Evolutionary conservation across 1,140 invertebrate genomes (phyloP), one percentile per base, ranked within the genome.

Genomic region (Danaus melanippus): DNA sequence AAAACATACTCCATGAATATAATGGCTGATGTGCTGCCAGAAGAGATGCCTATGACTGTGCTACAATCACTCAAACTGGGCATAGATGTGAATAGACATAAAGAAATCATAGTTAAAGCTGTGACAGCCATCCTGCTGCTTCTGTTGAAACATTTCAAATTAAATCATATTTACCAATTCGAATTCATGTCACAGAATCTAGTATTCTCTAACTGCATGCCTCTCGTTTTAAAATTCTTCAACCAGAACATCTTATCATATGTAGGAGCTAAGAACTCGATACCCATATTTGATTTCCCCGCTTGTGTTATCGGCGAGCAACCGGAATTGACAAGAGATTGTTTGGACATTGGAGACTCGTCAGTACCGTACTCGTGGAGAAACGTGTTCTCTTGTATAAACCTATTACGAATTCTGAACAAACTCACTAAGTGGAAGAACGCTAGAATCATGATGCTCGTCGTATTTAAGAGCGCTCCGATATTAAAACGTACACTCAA

Each of bases 351-450:
- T 69, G 95, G 95, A 12, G 95, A 97, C 70, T 92, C 92, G 62
- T 92, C 94, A 58, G 84, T 87, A 17, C 90, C 91, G 44, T 99
- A 93, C 87, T 98, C 96, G 46, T 99, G 98, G 98, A 90, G 98
- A 64, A 99, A 99, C 89, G 91, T 99, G 15, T 99, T 98, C 87
- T 96, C 97, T 1, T 99, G 97, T 76, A 98, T 99, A 48, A 99
- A 99, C 90, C 85, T 99, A 40, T 87, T 99, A 42, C 90, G 98
- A 70, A 96, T 99, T 71, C 90, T 99, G 15, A 99, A 99, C 84
- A 99, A 99, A 89, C 88, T 99, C 43, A 99, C 97, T 40, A 99
- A 99, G 86, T 99, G 97, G 96, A 99, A 99, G 85, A 97, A 99
- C 85, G 98, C 97, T 17, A 91, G 98, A 64, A 99, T 99, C 32